These are phyloP conservation scores for Myrmecophaga tridactyla DNA, from an alignment of 2,113 vertebrate genomes.

Conservation along the genomic window DNA sequence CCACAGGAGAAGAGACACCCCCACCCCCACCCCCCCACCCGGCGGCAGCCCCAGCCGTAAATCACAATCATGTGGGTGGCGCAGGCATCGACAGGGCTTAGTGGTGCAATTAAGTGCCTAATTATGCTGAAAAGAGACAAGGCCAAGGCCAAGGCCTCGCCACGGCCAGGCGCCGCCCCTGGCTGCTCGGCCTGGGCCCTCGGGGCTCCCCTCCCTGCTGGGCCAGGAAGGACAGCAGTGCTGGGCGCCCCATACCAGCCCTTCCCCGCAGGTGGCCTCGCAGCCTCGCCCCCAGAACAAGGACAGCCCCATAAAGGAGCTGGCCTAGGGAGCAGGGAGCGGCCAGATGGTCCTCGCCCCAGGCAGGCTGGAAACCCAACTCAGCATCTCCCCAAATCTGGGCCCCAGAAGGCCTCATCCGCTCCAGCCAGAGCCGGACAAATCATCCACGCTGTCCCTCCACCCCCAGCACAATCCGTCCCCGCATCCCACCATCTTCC, in stretches of 20 bases:
- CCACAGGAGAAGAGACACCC: not conserved
- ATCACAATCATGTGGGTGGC: slow-evolving; percentile 54
- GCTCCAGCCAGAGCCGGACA: not conserved
- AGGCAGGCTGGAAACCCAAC: not conserved
- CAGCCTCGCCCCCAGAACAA: not conserved
- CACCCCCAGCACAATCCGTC: rapidly evolving
- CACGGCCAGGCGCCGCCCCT: not conserved
- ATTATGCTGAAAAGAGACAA: slow-evolving; percentile 73
- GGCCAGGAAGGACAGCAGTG: not conserved
- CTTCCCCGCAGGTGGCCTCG: not conserved
- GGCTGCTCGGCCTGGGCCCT: not conserved
- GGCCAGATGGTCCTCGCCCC: not conserved
- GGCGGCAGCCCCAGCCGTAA: not conserved
- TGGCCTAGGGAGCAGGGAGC: not conserved
- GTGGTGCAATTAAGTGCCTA: slow-evolving; percentile 73
- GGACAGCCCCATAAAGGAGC: not conserved
- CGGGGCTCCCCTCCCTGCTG: not conserved
- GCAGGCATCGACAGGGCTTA: slow-evolving; percentile 53
- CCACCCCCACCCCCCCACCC: too few species aligned
- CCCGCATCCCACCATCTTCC: not conserved
- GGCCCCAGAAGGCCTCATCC: not conserved
- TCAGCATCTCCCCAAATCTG: not conserved
- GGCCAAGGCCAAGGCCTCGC: rapidly evolving
- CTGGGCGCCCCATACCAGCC: too few species aligned
- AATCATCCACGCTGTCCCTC: rapidly evolving